These are phyloP conservation scores for Athripsodes cinereus DNA, from an alignment of 2,888 invertebrate genomes.

Conservation along the genomic window DNA sequence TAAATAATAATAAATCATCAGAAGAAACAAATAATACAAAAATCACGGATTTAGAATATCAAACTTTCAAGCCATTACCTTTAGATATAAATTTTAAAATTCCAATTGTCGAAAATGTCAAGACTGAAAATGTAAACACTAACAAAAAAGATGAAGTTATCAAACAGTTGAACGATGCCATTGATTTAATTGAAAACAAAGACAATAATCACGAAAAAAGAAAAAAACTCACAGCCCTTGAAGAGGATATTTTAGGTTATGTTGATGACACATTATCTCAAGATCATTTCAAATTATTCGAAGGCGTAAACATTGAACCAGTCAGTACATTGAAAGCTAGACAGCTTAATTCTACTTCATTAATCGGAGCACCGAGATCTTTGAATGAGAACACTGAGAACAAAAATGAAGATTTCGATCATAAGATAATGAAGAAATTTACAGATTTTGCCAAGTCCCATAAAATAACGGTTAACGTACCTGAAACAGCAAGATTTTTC, in stretches of 20 bases:
- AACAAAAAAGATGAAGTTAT: conserved; percentile 26
- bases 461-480: conserved; percentile 59
- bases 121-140: conserved; percentile 25
- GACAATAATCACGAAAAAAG: not conserved
- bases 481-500: conserved; percentile 59
- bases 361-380: conserved; percentile 27
- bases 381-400: conserved; percentile 19
- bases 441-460: conserved; percentile 55
- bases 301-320: conserved; percentile 51
- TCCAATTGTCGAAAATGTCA: conserved; percentile 31
- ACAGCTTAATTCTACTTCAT: conserved; percentile 19
- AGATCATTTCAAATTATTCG: conserved; percentile 52
- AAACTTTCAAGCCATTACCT: conserved; percentile 3
- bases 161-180: conserved; percentile 12
- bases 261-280: conserved; percentile 52
- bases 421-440: conserved; percentile 53
- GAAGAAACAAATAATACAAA: not conserved
- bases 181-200: conserved; percentile 14
- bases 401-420: conserved; percentile 35
- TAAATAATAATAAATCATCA: not conserved
- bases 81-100: conserved; percentile 28
- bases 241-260: conserved; percentile 49
- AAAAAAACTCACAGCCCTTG: conserved; percentile 33
- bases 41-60: not conserved
- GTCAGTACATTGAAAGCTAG: conserved; percentile 23